These are phyloP conservation scores for Ibidorhyncha struthersii DNA, from an alignment of 2,113 vertebrate species.

Conservation along the genomic window DNA sequence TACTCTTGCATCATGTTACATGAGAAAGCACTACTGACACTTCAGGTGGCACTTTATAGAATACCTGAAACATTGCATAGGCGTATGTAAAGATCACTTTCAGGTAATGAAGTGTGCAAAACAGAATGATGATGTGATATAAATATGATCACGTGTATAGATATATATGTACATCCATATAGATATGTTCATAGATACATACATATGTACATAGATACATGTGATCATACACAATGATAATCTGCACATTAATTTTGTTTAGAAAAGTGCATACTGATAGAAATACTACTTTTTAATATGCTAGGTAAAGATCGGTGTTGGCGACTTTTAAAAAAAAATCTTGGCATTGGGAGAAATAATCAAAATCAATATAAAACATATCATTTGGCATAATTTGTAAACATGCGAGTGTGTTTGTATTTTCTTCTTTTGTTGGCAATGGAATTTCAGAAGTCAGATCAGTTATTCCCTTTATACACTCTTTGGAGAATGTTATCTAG, in stretches of 20 bases:
- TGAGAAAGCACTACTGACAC: no score
- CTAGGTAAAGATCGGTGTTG: neutral
- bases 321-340: neutral
- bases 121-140: neutral
- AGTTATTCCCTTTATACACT: neutral
- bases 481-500: neutral
- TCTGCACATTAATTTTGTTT: neutral
- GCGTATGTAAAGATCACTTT: rapidly evolving
- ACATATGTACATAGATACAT: neutral
- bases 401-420: neutral
- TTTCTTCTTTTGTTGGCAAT: neutral
- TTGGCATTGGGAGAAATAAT: neutral
- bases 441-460: neutral
- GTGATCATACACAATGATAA: neutral
- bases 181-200: neutral
- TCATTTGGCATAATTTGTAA: neutral
- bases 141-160: neutral
- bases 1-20: neutral
- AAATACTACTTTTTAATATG: neutral
- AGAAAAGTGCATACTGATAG: neutral
- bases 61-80: neutral
- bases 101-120: neutral
- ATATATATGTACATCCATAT: neutral
- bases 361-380: neutral
- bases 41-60: neutral